Percentiles rank a stretch among this genome's conserved stretches.
These are phyloP conservation scores for Drosophila siamana DNA, from an alignment of 2,888 invertebrate species.

Conservation along the genomic window DNA sequence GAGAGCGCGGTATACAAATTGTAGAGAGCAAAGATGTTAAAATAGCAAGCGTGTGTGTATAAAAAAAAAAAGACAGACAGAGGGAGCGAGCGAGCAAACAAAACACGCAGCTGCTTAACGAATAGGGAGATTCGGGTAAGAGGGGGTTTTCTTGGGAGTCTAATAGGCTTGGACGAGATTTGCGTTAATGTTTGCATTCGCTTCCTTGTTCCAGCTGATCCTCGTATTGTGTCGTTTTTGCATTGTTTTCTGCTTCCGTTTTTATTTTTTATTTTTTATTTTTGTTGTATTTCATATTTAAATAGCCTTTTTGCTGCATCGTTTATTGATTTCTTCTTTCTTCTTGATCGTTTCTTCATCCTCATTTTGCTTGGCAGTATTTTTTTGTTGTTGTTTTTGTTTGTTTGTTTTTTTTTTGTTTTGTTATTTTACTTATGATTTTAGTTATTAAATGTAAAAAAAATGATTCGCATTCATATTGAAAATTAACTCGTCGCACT, in stretches of 20 bases:
- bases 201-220: not conserved
- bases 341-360: conserved; percentile 21
- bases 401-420: conserved; percentile 10
- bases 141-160: not conserved
- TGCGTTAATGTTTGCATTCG: conserved; percentile 1
- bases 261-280: not conserved
- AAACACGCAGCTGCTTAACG: conserved; percentile 29
- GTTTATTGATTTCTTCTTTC: conserved; percentile 26
- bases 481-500: conserved; percentile 46
- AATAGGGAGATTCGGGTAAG: not conserved
- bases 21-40: not conserved
- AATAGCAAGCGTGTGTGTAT: conserved; percentile 13
- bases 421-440: conserved; percentile 23
- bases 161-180: not conserved
- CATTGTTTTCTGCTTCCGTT: not conserved
- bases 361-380: conserved; percentile 54
- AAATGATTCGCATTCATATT: conserved; percentile 41
- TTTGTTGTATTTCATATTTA: conserved; percentile 14
- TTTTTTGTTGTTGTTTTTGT: conserved; percentile 7
- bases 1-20: conserved; percentile 14
- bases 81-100: conserved; percentile 18
- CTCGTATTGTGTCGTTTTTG: conserved; percentile 2
- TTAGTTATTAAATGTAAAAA: conserved; percentile 45
- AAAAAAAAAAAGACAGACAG: not conserved
- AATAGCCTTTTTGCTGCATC: conserved; percentile 71